These are phyloP conservation scores for Drosophila helvetica DNA, from an alignment of 2,888 invertebrate genomes.

Conservation along the genomic window DNA sequence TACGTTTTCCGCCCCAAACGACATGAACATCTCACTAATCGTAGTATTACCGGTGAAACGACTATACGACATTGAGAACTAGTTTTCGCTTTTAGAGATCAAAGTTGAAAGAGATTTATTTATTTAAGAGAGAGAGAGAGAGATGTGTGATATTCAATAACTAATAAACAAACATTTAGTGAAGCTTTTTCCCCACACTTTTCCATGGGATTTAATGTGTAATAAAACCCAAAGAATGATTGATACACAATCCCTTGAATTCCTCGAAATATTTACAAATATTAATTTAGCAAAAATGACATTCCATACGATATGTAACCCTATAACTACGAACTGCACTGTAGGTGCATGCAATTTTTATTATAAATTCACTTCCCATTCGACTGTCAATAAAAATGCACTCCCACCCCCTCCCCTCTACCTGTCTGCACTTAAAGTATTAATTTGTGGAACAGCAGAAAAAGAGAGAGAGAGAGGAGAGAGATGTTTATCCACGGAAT, in stretches of 20 bases:
- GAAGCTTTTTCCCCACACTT: neutral
- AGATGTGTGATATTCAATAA: neutral
- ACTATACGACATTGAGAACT: conserved; percentile 24
- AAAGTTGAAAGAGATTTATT: conserved; percentile 6
- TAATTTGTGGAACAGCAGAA: neutral
- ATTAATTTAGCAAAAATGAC: neutral
- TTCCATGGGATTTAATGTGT: neutral
- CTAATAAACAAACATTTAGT: neutral
- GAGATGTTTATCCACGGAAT: neutral
- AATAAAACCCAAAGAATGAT: neutral
- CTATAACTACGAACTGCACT: neutral
- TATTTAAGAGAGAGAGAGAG: neutral
- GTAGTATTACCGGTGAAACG: neutral
- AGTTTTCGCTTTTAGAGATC: conserved; percentile 19
- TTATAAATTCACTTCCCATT: neutral
- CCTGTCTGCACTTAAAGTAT: neutral
- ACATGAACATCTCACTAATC: neutral
- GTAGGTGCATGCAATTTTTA: neutral
- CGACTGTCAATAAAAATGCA: neutral
- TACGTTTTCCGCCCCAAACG: conserved; percentile 14
- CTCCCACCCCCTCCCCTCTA: neutral
- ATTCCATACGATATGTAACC: neutral
- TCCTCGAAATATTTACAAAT: neutral
- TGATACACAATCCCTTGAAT: neutral
- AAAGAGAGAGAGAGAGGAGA: neutral